These are phyloP conservation scores for Myrmecophaga tridactyla DNA, from an alignment of 2,113 vertebrate genomes.

Conservation along the genomic window DNA sequence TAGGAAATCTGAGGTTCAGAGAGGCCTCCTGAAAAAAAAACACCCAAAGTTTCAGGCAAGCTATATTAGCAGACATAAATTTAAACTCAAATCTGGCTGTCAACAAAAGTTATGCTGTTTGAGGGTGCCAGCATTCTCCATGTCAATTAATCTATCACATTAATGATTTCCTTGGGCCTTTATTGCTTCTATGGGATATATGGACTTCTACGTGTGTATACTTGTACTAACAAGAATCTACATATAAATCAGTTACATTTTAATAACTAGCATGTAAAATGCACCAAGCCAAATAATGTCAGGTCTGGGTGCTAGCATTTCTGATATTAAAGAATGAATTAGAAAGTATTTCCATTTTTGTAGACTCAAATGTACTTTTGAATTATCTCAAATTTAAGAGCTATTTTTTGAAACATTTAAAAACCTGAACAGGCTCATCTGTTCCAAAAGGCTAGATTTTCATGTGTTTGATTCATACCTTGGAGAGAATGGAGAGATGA, in stretches of 20 bases:
- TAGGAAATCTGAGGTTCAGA: neutral
- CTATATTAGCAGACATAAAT: neutral
- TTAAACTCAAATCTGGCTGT: neutral
- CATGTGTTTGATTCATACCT: slow-evolving; percentile 75
- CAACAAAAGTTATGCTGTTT: neutral
- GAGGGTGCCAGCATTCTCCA: neutral
- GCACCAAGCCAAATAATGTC: neutral
- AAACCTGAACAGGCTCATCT: neutral
- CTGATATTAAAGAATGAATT: neutral
- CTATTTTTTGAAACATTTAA: neutral
- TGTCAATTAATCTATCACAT: neutral
- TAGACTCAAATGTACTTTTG: neutral
- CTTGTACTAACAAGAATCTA: neutral
- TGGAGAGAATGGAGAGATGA: slow-evolving; percentile 94
- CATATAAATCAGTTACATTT: neutral
- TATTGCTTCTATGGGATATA: neutral
- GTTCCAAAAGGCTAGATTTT: neutral
- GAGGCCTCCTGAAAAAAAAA: neutral
- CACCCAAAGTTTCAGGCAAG: neutral
- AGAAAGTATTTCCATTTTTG: neutral
- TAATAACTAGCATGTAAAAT: neutral
- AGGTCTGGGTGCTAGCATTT: neutral
- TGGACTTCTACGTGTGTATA: neutral
- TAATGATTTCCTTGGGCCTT: neutral
- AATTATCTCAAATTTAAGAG: neutral